Evolutionary conservation across 1,140 invertebrate species (phyloP).

Genomic region (Caenorhabditis tropicalis): DNA sequence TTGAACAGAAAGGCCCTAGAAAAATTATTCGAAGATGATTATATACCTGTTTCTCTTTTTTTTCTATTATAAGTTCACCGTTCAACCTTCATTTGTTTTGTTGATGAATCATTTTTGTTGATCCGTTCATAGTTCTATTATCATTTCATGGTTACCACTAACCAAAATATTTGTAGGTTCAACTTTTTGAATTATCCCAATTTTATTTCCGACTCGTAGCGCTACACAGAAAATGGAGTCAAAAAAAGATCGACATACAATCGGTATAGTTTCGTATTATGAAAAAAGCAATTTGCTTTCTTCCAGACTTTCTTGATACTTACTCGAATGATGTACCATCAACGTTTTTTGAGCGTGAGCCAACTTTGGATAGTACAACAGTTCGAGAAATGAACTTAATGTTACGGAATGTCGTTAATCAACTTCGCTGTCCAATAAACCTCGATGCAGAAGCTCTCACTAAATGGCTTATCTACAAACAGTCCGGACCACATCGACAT

Average conservation of each 20-base stretch:
- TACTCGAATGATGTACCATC: background rate
- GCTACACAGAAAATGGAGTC: too few species aligned
- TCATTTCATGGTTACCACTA: too few species aligned
- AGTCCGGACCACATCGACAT: background rate
- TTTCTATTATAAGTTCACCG: background rate
- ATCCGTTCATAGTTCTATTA: too few species aligned
- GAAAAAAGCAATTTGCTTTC: too few species aligned
- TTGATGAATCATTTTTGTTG: too few species aligned
- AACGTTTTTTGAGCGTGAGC: background rate
- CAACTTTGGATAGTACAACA: background rate
- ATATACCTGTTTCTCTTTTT: background rate
- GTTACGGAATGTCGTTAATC: background rate
- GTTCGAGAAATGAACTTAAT: background rate
- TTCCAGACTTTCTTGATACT: background rate
- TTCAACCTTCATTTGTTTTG: background rate
- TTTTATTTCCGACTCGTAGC: too few species aligned
- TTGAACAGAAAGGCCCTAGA: background rate
- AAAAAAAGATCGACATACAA: too few species aligned
- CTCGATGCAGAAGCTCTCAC: background rate
- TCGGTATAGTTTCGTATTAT: too few species aligned
- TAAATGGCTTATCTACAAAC: background rate
- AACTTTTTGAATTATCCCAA: too few species aligned
- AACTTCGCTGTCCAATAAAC: background rate
- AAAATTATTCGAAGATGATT: background rate
- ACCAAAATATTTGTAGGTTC: too few species aligned